These are phyloP conservation scores for Oryzias curvinotus DNA, from an alignment of 2,113 vertebrate species.

Conservation along the genomic window DNA sequence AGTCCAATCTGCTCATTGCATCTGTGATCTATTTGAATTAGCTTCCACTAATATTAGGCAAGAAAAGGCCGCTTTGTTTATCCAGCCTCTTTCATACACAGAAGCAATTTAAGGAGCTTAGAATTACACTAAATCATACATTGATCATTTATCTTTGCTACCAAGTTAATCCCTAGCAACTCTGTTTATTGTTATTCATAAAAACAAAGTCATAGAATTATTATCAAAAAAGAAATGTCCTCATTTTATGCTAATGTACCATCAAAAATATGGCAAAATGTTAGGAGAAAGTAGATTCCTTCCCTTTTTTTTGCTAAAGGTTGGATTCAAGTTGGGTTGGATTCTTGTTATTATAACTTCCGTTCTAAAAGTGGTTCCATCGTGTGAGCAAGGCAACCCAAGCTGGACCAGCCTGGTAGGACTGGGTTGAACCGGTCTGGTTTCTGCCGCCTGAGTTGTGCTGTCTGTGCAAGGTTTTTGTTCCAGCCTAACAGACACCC, in stretches of 20 bases:
- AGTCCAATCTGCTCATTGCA: conserved; percentile 31
- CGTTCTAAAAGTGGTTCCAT: conserved; percentile 5
- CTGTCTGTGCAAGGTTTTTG: conserved; percentile 82
- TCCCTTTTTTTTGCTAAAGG: too few relatives aligned
- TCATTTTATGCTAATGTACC: neutral
- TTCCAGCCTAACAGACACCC: conserved; percentile 74
- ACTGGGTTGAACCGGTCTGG: conserved; percentile 71
- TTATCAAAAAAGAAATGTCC: neutral
- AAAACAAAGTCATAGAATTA: neutral
- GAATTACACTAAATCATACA: neutral
- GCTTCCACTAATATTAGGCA: conserved; percentile 28
- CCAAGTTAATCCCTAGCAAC: neutral
- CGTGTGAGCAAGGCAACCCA: conserved; percentile 24
- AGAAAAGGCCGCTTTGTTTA: too few relatives aligned
- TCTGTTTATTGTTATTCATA: conserved; percentile 11
- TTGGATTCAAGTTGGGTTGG: neutral
- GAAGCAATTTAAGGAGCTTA: too few relatives aligned
- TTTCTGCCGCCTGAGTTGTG: conserved; percentile 74
- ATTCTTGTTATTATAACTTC: conserved; percentile 9
- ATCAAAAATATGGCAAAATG: neutral
- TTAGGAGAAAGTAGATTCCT: conserved; percentile 3
- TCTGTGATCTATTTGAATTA: conserved; percentile 23
- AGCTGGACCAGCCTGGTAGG: conserved; percentile 60
- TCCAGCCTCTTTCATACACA: too few relatives aligned
- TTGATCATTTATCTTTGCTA: conserved; percentile 27